Evolutionary conservation across 2,888 invertebrate species (phyloP), one percentile per base, ranked within the genome.

Genomic region (Polydrusus tereticollis): DNA sequence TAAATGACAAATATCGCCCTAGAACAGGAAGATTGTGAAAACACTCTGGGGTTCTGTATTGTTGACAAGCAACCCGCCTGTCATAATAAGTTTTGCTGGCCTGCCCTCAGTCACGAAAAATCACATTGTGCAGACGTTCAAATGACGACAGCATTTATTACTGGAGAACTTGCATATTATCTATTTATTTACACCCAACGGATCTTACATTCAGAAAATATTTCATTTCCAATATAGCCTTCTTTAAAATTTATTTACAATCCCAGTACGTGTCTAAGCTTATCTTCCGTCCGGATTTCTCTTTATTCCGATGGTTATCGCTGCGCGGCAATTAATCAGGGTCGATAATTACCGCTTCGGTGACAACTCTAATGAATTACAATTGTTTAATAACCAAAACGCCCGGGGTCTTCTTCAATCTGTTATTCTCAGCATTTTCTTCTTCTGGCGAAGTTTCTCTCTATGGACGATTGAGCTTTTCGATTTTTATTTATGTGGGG

Each of bases 341-440:
- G 20, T 33, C 36, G 59, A 67, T 74, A 71, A 72, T 71, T 72
- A 74, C 72, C 47, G 62, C 66, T 38, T 55, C 50, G 62, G 79
- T 79, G 83, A 83, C 82, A 81, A 81, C 80, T 76, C 78, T 81
- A 80, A 70, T 73, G 73, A 82, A 81, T 84, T 83, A 83, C 82
- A 81, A 80, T 78, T 78, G 79, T 78, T 79, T 79, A 78, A 82
- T 80, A 78, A 77, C 71, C 74, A 70, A 60, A 73, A 41, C 62
- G 73, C 73, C 73, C 21, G 55, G 62, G 65, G 73, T 18, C 55
- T 62, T 66, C 66, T 72, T 67, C 72, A 65, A 70, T 70, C 70
- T 64, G 69, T 69, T 69, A 69, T 69, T 62, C n/a, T n/a, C 69
- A 69, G 38, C 23, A 57, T 64, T 64, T 69, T 58, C 57, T 47